Evolutionary conservation across 2,888 invertebrate genomes (phyloP).

Genomic region (Agriotes lineatus): DNA sequence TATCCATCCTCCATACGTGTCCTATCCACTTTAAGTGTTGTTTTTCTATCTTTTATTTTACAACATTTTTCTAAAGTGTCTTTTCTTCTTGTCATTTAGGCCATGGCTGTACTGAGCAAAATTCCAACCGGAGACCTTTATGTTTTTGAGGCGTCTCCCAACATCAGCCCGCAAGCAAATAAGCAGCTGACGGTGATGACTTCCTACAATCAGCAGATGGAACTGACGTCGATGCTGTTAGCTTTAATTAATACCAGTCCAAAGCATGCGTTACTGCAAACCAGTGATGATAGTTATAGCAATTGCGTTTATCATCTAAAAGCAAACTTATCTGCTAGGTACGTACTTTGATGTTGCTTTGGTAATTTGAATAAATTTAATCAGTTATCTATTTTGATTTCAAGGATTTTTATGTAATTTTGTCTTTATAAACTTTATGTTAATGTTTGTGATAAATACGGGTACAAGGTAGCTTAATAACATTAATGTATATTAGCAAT

Average conservation of each 20-base stretch:
- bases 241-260: constrained; percentile 61
- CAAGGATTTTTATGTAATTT: no score
- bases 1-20: no score
- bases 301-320: constrained; percentile 70
- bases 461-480: no score
- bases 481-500: no score
- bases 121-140: constrained; percentile 75
- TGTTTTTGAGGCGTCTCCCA: constrained; percentile 73
- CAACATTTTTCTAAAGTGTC: no score
- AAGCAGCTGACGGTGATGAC: constrained; percentile 61
- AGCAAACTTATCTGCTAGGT: constrained; percentile 72
- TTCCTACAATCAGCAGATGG: constrained; percentile 58
- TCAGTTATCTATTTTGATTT: no score
- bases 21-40: not conserved
- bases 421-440: no score
- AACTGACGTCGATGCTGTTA: constrained; percentile 61
- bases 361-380: not conserved
- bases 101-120: constrained; percentile 65
- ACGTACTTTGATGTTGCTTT: constrained; percentile 39
- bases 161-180: constrained; percentile 61
- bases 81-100: constrained; percentile 66
- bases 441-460: no score
- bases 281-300: constrained; percentile 27
- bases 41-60: no score
- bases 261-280: constrained; percentile 52